These are phyloP conservation scores for Aphelenchoides bicaudatus DNA, from an alignment of 2,888 invertebrate genomes.

Conservation along the genomic window DNA sequence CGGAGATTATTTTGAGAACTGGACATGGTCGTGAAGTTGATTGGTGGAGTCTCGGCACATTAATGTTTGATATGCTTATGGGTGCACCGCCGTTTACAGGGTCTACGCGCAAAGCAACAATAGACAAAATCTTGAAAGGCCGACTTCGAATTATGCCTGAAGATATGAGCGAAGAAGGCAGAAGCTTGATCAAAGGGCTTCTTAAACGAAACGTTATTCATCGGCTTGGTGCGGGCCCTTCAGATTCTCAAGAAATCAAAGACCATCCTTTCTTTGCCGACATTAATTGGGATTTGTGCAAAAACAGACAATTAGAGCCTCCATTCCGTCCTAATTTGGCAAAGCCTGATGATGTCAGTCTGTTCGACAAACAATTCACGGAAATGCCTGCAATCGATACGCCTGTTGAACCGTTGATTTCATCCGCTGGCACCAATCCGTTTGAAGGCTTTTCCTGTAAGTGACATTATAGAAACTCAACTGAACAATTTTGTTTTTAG, in stretches of 20 bases:
- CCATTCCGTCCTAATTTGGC: constrained; percentile 13
- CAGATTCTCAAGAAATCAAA: constrained; percentile 19
- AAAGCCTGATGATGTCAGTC: constrained; percentile 14
- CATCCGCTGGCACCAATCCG: background rate
- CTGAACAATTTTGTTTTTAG: background rate
- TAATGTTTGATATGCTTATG: constrained; percentile 22
- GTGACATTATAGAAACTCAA: background rate
- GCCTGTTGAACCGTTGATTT: constrained; percentile 5
- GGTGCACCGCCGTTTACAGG: constrained; percentile 22
- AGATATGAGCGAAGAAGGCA: constrained; percentile 15
- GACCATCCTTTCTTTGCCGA: constrained; percentile 2
- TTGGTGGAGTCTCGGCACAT: constrained; percentile 22
- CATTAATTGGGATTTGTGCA: background rate
- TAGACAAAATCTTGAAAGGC: background rate
- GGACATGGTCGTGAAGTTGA: constrained; percentile 22
- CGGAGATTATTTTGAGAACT: constrained; percentile 18
- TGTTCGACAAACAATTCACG: constrained; percentile 21
- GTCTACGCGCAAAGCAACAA: background rate
- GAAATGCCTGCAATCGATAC: constrained; percentile 22
- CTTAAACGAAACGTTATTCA: constrained; percentile 18
- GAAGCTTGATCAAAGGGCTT: constrained; percentile 7
- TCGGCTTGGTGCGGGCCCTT: constrained; percentile 19
- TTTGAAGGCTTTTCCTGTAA: constrained; percentile 2
- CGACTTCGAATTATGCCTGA: constrained; percentile 19
- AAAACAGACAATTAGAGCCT: background rate